Evolutionary conservation across 2,888 invertebrate species (phyloP).

Genomic region (Aphrophora alni): DNA sequence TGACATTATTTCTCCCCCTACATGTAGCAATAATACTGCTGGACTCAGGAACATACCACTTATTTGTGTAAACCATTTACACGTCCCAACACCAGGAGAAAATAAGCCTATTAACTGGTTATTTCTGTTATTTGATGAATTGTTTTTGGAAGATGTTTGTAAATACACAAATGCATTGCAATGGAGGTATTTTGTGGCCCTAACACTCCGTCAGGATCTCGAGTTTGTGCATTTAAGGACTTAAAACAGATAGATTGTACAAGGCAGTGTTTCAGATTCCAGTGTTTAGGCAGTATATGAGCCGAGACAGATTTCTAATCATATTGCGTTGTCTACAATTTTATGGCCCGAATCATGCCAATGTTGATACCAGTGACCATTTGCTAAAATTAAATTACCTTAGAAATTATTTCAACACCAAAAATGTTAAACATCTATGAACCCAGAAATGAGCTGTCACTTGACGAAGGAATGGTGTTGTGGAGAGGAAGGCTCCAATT

Average conservation of each 20-base stretch:
- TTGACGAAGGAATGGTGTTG: constrained; percentile 17
- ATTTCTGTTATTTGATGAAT: neutral
- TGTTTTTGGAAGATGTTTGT: neutral
- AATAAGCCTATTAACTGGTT: constrained; percentile 13
- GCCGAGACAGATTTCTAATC: constrained; percentile 53
- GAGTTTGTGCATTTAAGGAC: constrained; percentile 33
- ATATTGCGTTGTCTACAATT: constrained; percentile 55
- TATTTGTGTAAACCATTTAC: neutral
- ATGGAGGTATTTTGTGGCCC: constrained; percentile 19
- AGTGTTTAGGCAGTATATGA: constrained; percentile 53
- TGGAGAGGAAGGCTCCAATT: constrained; percentile 14
- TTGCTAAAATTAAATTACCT: neutral
- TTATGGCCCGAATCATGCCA: neutral
- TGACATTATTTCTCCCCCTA: neutral
- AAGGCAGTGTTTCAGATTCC: constrained; percentile 47
- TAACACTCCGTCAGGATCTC: neutral
- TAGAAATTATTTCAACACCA: neutral
- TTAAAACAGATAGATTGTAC: constrained; percentile 53
- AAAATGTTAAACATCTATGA: constrained; percentile 9
- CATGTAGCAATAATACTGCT: neutral
- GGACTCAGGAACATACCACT: neutral
- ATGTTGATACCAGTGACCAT: neutral
- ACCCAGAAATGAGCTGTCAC: neutral
- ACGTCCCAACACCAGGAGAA: neutral
- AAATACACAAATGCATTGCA: constrained; percentile 11